Conservation (phyloP, 2,797 vertebrate species). For the Kryptopterus vitreolus region DNA sequence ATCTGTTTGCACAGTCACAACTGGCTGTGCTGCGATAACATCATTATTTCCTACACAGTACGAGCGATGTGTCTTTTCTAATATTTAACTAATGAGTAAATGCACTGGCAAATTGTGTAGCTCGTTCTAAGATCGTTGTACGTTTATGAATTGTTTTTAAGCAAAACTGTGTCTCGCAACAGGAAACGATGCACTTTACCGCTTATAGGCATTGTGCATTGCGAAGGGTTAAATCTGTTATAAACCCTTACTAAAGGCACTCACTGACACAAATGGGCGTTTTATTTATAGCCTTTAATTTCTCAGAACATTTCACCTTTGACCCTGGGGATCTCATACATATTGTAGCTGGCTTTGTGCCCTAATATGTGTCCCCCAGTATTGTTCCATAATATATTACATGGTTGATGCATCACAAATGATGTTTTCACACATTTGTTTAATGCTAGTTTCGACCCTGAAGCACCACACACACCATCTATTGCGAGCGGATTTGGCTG, state of each 20-base stretch:
- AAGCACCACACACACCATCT: not conserved
- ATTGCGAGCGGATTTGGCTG: not conserved
- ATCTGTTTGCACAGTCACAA: slow-evolving; percentile 50
- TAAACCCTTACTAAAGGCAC: not conserved
- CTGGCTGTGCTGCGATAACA: slow-evolving; percentile 34
- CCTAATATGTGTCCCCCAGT: not conserved
- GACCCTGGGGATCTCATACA: not conserved
- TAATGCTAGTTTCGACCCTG: not conserved
- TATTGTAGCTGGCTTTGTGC: not conserved
- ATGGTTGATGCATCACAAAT: not conserved
- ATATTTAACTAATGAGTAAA: slow-evolving; percentile 22
- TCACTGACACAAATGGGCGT: not conserved
- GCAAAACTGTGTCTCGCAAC: too few relatives aligned
- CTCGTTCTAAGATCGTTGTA: not conserved
- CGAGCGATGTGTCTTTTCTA: slow-evolving; percentile 3
- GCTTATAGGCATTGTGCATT: not conserved
- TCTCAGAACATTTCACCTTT: not conserved
- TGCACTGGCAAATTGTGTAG: not conserved
- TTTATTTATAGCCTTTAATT: not conserved
- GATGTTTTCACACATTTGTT: not conserved
- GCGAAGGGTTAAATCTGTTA: too few relatives aligned
- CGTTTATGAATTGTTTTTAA: not conserved
- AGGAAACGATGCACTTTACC: not conserved
- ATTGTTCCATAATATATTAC: not conserved
- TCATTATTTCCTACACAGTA: slow-evolving; percentile 32